Percentiles rank a stretch among this genome's conserved stretches.
Conservation (phyloP, 2,888 invertebrate genomes). For the Chamaedrilus cognettii region DNA sequence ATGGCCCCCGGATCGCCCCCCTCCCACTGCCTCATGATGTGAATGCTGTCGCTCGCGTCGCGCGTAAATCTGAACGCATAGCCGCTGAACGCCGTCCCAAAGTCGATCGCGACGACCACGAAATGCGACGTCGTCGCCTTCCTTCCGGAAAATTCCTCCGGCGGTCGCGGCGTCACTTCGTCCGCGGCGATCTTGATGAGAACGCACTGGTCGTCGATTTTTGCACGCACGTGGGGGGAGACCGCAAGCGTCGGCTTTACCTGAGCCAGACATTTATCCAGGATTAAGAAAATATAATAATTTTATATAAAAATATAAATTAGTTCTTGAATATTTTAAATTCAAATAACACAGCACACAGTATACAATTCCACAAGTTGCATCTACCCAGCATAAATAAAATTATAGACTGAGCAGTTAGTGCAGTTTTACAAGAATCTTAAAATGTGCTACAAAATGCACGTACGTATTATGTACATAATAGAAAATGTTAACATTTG, state of each 20-base stretch:
- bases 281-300: too few species aligned
- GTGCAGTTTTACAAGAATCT: too few species aligned
- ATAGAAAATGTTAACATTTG: too few species aligned
- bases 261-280: too few species aligned
- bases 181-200: not conserved
- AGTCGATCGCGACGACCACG: constrained; percentile 65
- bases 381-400: too few species aligned
- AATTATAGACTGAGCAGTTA: too few species aligned
- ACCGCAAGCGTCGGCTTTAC: not conserved
- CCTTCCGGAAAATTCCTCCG: constrained; percentile 6
- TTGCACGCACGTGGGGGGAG: not conserved
- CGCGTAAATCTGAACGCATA: constrained; percentile 64
- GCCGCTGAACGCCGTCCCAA: constrained; percentile 66
- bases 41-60: constrained; percentile 63
- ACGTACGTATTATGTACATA: too few species aligned
- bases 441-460: too few species aligned
- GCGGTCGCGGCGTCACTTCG: not conserved
- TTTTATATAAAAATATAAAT: too few species aligned
- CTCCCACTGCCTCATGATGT: constrained; percentile 66
- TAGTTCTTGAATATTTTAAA: too few species aligned
- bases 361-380: too few species aligned
- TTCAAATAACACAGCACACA: too few species aligned
- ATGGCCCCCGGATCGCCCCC: constrained; percentile 62
- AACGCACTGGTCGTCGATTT: constrained; percentile 56
- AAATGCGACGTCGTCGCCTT: constrained; percentile 46